Evolutionary conservation across 2,888 invertebrate genomes (phyloP).

Genomic region (Lamproptera curius): DNA sequence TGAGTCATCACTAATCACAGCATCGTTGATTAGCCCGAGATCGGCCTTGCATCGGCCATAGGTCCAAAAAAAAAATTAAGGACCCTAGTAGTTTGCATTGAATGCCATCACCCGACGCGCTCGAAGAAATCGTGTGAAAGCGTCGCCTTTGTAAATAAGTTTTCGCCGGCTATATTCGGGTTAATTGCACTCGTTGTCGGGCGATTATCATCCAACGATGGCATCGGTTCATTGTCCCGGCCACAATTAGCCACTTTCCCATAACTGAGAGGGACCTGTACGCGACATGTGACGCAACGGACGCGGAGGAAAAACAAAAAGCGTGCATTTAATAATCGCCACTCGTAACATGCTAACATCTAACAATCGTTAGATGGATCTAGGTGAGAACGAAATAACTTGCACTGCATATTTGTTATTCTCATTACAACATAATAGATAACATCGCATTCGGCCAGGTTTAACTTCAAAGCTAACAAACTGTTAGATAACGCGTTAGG

Average conservation of each 20-base stretch:
- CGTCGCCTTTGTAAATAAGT: constrained; percentile 25
- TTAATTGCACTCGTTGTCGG: constrained; percentile 10
- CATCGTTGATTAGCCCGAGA: constrained; percentile 40
- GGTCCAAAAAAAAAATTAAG: constrained; percentile 30
- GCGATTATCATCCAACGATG: constrained; percentile 18
- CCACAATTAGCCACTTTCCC: constrained; percentile 49
- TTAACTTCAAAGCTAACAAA: no score
- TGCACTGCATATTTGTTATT: no score
- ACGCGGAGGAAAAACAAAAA: constrained; percentile 23
- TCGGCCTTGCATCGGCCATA: constrained; percentile 39
- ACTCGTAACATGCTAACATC: no score
- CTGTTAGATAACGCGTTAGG: no score
- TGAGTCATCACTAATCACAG: constrained; percentile 31
- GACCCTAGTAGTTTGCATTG: neutral
- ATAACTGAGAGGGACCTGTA: constrained; percentile 40
- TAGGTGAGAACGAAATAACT: no score
- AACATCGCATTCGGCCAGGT: no score
- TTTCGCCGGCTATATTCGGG: constrained; percentile 24
- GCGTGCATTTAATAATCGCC: no score
- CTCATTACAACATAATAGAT: no score
- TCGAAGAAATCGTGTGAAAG: constrained; percentile 56
- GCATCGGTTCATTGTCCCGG: constrained; percentile 20
- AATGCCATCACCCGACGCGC: neutral
- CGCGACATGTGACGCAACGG: constrained; percentile 54
- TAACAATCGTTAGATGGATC: no score